These are phyloP conservation scores for Echinarachnius parma DNA, from an alignment of 53 echinoderm and acorn worm genomes.

Conservation along the genomic window DNA sequence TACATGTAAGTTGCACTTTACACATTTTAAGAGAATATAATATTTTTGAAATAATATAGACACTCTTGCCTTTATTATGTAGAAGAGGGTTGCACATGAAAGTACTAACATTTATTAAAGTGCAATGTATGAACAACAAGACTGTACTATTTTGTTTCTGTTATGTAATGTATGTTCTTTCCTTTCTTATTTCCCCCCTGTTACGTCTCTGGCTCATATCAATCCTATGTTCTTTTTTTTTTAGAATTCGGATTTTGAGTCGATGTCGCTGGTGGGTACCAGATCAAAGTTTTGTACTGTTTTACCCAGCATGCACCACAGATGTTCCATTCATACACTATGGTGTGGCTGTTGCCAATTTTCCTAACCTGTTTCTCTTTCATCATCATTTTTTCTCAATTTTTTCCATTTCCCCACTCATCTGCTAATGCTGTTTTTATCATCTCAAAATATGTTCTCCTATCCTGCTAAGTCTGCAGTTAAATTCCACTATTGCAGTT, in stretches of 20 bases:
- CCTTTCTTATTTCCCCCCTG: constrained; percentile 18
- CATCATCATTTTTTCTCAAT: not conserved
- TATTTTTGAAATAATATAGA: too few species aligned
- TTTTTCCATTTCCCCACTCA: not conserved
- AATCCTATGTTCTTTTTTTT: constrained; percentile 27
- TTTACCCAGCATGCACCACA: constrained; percentile 47
- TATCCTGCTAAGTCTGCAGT: too few species aligned
- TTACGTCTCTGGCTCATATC: constrained; percentile 36
- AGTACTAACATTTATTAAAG: too few species aligned
- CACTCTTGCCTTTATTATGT: too few species aligned
- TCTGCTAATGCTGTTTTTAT: too few species aligned
- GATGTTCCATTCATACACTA: constrained; percentile 9
- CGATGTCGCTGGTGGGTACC: constrained; percentile 47
- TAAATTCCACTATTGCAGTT: too few species aligned
- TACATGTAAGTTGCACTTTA: too few species aligned
- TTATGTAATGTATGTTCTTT: constrained; percentile 10
- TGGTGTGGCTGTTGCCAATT: constrained; percentile 40
- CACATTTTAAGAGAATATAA: too few species aligned
- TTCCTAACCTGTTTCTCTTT: constrained; percentile 1
- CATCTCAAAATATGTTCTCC: too few species aligned
- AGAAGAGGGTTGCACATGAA: too few species aligned
- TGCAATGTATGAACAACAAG: too few species aligned
- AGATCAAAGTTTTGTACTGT: constrained; percentile 13
- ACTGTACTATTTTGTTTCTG: not conserved
- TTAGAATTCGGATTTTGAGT: constrained; percentile 29